A percentile compares a stretch with the other conserved stretches of the same genome.
phyloP scores from a whole-genome alignment of 1,140 invertebrate genomes.

The Scaptomyza hsui region DNA sequence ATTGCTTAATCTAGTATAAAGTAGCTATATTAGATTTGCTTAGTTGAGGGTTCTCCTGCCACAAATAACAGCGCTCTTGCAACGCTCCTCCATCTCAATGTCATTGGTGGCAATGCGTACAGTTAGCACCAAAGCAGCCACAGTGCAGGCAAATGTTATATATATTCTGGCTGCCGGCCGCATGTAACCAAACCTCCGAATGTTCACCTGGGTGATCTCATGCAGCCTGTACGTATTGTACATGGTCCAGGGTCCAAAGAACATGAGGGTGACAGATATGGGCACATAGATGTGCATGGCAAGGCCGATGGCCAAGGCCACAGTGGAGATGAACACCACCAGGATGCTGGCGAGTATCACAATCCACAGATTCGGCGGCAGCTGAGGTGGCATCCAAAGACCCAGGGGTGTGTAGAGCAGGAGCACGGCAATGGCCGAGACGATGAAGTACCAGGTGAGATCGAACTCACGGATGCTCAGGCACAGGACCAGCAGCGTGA shows the following conservation, averaged over 20 bases:
- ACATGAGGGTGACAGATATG: slow-evolving; percentile 26
- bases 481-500: slow-evolving; percentile 48
- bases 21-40: no score
- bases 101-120: neutral
- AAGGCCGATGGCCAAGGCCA: slow-evolving; percentile 18
- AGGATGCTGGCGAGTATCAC: slow-evolving; percentile 47
- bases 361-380: slow-evolving; percentile 55
- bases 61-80: neutral
- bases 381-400: slow-evolving; percentile 32
- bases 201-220: neutral
- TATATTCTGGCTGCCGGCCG: slow-evolving; percentile 44
- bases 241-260: slow-evolving; percentile 66
- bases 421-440: slow-evolving; percentile 24
- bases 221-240: slow-evolving; percentile 49
- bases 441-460: slow-evolving; percentile 41
- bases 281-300: slow-evolving; percentile 53
- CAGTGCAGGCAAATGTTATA: slow-evolving; percentile 45
- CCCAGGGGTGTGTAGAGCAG: slow-evolving; percentile 47
- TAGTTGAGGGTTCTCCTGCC: no score
- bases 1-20: neutral
- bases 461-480: slow-evolving; percentile 39
- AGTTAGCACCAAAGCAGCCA: slow-evolving; percentile 25
- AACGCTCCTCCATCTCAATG: slow-evolving; percentile 31
- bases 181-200: slow-evolving; percentile 15
- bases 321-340: slow-evolving; percentile 21